phyloP scores from a whole-genome alignment of 2,797 vertebrate genomes.

The Alfaro cultratus region DNA sequence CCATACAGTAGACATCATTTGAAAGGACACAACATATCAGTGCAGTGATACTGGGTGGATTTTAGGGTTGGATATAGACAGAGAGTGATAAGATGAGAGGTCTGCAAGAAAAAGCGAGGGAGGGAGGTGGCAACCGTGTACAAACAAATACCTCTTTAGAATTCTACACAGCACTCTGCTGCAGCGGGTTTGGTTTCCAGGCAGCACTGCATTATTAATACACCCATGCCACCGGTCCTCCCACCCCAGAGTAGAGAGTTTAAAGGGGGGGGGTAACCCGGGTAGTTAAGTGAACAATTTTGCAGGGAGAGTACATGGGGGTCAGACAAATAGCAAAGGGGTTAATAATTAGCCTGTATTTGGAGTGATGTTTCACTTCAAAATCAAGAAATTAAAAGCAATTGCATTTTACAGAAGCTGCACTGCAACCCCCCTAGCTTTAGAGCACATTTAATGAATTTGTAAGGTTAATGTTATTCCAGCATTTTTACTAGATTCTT shows the following conservation, averaged over 20 bases:
- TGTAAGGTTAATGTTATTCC: neutral
- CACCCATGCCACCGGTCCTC: conserved; percentile 72
- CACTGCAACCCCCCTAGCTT: neutral
- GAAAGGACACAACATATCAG: conserved; percentile 52
- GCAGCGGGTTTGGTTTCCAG: conserved; percentile 84
- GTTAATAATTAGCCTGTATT: conserved; percentile 36
- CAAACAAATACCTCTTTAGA: conserved; percentile 87
- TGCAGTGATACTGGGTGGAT: conserved; percentile 41
- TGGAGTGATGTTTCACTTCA: conserved; percentile 19
- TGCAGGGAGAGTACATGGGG: conserved; percentile 10
- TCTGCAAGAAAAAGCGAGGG: conserved; percentile 49
- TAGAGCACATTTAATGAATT: conserved; percentile 12
- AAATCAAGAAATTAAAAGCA: conserved; percentile 8
- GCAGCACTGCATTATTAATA: conserved; percentile 87
- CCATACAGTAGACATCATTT: conserved; percentile 42
- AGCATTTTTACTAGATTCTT: neutral
- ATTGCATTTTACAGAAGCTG: neutral
- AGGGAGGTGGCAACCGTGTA: conserved; percentile 67
- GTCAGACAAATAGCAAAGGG: conserved; percentile 45
- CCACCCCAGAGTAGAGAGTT: conserved; percentile 61
- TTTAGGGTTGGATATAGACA: conserved; percentile 27
- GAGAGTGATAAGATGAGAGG: conserved; percentile 57
- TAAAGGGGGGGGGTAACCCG: conserved; percentile 41
- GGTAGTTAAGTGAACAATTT: conserved; percentile 46
- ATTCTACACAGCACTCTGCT: conserved; percentile 85